Conservation (phyloP, 2,888 invertebrate species). For the Pseudococcus longispinus region DNA sequence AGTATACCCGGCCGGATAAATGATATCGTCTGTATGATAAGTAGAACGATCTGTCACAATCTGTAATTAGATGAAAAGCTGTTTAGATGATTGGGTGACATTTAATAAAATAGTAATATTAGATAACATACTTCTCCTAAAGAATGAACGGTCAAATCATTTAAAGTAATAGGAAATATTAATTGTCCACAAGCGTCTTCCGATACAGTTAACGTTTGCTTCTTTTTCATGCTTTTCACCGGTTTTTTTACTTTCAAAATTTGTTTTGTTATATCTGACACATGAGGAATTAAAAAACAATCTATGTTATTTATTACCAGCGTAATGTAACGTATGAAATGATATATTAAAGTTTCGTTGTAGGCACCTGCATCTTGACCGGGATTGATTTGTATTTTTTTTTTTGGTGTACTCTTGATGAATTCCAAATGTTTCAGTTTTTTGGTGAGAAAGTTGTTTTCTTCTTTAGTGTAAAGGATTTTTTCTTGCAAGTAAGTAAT, state of each 20-base stretch:
- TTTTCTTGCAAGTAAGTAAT: constrained; percentile 84
- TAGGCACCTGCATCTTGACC: background rate
- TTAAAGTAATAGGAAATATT: constrained; percentile 75
- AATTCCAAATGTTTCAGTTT: constrained; percentile 76
- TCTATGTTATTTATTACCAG: background rate
- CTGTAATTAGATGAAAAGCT: constrained; percentile 60
- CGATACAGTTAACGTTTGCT: constrained; percentile 45
- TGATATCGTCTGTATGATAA: constrained; percentile 75
- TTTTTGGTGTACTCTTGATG: background rate
- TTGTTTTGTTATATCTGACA: background rate
- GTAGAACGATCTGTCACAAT: constrained; percentile 71
- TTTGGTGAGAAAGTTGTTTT: constrained; percentile 79
- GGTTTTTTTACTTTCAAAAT: constrained; percentile 40
- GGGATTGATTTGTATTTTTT: constrained; percentile 12
- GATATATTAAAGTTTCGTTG: background rate
- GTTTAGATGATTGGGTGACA: background rate
- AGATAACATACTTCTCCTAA: constrained; percentile 70
- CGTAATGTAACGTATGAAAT: background rate
- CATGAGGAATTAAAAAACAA: background rate
- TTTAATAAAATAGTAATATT: background rate
- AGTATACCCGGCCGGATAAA: constrained; percentile 80
- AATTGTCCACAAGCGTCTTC: constrained; percentile 67
- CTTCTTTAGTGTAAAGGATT: constrained; percentile 79
- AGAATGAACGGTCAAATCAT: constrained; percentile 75
- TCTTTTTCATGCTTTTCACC: constrained; percentile 26